A percentile compares a stretch with the other conserved stretches of the same genome.
Evolutionary conservation across 2,797 vertebrate genomes (phyloP).

Genomic region (Orientallactaga sibirica): DNA sequence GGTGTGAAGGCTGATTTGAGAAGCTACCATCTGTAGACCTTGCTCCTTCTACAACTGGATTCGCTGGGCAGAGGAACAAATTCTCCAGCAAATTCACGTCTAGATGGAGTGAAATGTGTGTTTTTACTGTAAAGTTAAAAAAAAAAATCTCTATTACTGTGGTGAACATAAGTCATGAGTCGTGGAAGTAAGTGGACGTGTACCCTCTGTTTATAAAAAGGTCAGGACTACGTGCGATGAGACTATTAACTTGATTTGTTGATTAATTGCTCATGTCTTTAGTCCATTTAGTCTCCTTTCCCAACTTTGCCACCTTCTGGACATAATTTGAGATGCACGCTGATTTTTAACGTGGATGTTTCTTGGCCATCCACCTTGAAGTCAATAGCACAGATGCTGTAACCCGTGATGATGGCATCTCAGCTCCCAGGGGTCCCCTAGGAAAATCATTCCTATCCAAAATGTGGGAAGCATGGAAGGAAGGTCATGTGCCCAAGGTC

Average conservation of each 20-base stretch:
- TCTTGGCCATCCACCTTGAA: background rate
- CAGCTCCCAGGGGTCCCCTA: background rate
- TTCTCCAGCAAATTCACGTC: background rate
- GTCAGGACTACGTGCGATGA: background rate
- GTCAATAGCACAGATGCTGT: background rate
- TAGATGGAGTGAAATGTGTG: background rate
- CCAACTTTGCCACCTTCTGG: slow-evolving; percentile 27
- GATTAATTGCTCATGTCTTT: background rate
- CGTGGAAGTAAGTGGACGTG: no score
- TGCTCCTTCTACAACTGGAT: background rate
- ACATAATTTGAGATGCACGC: background rate
- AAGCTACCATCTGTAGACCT: background rate
- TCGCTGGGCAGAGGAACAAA: background rate
- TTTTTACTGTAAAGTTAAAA: background rate
- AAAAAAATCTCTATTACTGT: no score
- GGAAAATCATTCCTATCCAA: background rate
- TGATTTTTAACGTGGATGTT: background rate
- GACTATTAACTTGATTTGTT: background rate
- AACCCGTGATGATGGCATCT: background rate
- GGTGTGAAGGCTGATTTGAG: background rate
- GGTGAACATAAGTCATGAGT: background rate
- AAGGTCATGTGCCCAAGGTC: background rate
- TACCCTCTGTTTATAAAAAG: background rate
- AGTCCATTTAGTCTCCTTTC: background rate
- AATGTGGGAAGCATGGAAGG: background rate